Base-by-base conservation (phyloP, 2,888 invertebrate genomes). In the Deroplatys truncata region DNA sequence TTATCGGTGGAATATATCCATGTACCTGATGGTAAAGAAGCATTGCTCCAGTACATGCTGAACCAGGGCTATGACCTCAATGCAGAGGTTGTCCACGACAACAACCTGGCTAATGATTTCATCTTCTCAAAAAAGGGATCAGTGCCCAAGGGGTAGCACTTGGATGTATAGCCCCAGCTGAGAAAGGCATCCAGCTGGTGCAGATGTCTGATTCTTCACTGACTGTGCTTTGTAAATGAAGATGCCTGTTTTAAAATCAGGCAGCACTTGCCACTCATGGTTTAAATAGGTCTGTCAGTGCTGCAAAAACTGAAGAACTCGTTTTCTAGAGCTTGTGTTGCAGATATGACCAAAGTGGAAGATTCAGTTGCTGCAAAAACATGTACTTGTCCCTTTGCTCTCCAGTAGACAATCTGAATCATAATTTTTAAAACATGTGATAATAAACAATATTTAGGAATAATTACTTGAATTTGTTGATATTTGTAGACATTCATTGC, bases 41-140 rank as follows among this genome's bases (percentile, higher is more conserved):
- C 92, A 3, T 91, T 94, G 35, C 92, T 92, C 28, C 91, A 92
- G 16, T 93, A 92, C 90, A 94, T 94, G 94, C 92, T 92, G 29
- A 91, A 91, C 8, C 92, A 92, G 31, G 94, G 94, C 5, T 94
- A 94, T 90, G 92, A 92, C 56, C 93, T 93, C 4, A 91, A 93
- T 84, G 92, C 92, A 85, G 93, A 93, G 90, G 94, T 94, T 7
- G 93, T 93, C 15, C 93, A 93, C 91, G 91, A 92, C 0, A 92
- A 93, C 85, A 93, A 93, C 92, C 92, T 94, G n/a, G 94, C 94
- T 2, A 94, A 94, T 91, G 94, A 94, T 91, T 93, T 94, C 89
- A 94, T 94, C 91, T 94, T 94, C 43, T 43, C 87, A 16, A 90
- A 90, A 82, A 72, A 72, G 20, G 56, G 56, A 20, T 20, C 20